These are phyloP conservation scores for Ischnus inquisitorius DNA, from an alignment of 2,888 invertebrate species.

Conservation along the genomic window DNA sequence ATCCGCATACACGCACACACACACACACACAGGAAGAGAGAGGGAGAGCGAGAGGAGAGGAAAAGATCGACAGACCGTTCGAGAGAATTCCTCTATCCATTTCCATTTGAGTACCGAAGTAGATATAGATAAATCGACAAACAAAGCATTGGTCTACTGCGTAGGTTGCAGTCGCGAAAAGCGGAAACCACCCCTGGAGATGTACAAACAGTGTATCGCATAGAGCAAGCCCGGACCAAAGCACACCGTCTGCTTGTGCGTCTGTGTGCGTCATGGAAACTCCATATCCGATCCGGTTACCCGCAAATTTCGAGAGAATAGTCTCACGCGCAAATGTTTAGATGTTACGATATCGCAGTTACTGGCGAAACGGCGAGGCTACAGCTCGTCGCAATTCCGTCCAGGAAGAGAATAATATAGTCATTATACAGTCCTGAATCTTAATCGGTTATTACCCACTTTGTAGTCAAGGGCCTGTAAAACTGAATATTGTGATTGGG, in stretches of 20 bases:
- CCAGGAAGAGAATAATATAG: background rate
- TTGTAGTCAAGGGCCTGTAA: background rate
- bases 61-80: conserved; percentile 42
- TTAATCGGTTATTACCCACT: background rate
- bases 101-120: conserved; percentile 64
- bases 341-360: background rate
- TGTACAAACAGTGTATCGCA: conserved; percentile 63
- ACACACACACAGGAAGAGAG: conserved; percentile 40
- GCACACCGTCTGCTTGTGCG: background rate
- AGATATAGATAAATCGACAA: conserved; percentile 59
- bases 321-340: background rate
- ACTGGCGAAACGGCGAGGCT: background rate
- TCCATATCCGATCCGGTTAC: conserved; percentile 17
- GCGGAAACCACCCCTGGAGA: conserved; percentile 52
- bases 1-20: conserved; percentile 42
- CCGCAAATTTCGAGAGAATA: background rate
- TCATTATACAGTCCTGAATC: background rate
- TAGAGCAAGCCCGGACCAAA: conserved; percentile 19
- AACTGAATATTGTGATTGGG: background rate
- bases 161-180: conserved; percentile 56
- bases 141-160: conserved; percentile 64
- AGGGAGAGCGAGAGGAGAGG: conserved; percentile 35
- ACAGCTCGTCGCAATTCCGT: background rate
- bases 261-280: background rate
- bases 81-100: conserved; percentile 65